These are phyloP conservation scores for Hemibagrus guttatus DNA, from an alignment of 2,797 vertebrate species.

Conservation along the genomic window DNA sequence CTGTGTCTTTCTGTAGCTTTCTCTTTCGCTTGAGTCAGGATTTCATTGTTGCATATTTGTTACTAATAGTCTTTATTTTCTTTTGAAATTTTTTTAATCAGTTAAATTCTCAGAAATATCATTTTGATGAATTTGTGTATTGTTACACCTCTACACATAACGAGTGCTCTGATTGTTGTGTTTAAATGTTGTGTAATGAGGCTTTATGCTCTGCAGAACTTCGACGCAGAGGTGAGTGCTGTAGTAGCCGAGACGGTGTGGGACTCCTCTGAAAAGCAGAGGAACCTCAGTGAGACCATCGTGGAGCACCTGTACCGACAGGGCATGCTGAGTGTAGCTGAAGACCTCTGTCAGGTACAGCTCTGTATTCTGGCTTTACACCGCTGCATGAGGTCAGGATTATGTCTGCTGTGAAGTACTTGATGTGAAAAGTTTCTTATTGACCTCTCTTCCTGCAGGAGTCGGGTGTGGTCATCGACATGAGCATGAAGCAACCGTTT, in stretches of 20 bases:
- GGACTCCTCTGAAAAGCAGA: slow-evolving; percentile 87
- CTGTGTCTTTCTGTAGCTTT: too few relatives aligned
- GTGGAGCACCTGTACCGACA: slow-evolving; percentile 89
- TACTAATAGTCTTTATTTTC: too few relatives aligned
- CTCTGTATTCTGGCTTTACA: not conserved
- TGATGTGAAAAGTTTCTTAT: not conserved
- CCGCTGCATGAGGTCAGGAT: not conserved
- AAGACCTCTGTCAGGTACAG: slow-evolving; percentile 87
- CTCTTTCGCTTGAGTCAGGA: not conserved
- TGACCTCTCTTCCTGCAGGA: slow-evolving; percentile 64
- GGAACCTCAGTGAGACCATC: slow-evolving; percentile 85
- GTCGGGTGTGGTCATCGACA: slow-evolving; percentile 85
- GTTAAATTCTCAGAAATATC: too few relatives aligned
- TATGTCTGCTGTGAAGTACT: not conserved
- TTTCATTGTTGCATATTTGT: too few relatives aligned
- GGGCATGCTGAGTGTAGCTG: slow-evolving; percentile 88
- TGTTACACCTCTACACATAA: not conserved
- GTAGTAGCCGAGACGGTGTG: slow-evolving; percentile 87
- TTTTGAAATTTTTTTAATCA: too few relatives aligned
- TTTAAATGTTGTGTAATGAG: slow-evolving; percentile 8
- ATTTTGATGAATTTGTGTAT: not conserved
- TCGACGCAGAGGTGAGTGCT: slow-evolving; percentile 88
- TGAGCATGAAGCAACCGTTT: slow-evolving; percentile 91
- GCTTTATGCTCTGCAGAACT: slow-evolving; percentile 74
- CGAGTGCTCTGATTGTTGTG: not conserved